A percentile compares a stretch with the other conserved stretches of the same genome.
These are phyloP conservation scores for Ostrea edulis DNA, from an alignment of 1,140 invertebrate species.

Conservation along the genomic window DNA sequence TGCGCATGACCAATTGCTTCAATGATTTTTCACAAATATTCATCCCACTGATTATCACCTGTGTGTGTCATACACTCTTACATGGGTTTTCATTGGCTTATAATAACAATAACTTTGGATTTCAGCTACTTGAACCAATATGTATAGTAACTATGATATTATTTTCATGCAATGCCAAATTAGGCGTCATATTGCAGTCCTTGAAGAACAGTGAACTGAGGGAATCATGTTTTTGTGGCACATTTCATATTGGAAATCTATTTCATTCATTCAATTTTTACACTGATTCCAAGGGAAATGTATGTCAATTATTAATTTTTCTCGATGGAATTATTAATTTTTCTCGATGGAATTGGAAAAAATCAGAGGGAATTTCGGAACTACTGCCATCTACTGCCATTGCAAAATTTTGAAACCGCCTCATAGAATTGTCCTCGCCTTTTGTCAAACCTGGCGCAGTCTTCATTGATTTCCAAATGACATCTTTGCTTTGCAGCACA, in stretches of 20 bases:
- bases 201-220: not conserved
- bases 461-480: conserved; percentile 35
- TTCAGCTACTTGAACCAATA: not conserved
- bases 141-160: conserved; percentile 23
- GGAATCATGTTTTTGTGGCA: not conserved
- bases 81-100: not conserved
- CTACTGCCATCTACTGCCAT: not conserved
- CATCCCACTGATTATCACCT: conserved; percentile 12
- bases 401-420: not conserved
- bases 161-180: conserved; percentile 1
- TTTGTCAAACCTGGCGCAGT: not conserved
- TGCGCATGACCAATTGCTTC: conserved; percentile 13
- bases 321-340: conserved; percentile 3
- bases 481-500: conserved; percentile 24
- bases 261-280: not conserved
- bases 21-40: conserved; percentile 35
- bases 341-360: not conserved
- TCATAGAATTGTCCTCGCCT: conserved; percentile 5
- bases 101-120: not conserved
- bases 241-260: not conserved
- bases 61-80: not conserved
- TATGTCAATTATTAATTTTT: conserved; percentile 26
- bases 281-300: not conserved
- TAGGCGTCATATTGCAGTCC: not conserved
- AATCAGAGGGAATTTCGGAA: conserved; percentile 21